These are phyloP conservation scores for Caenorhabditis sp. DNA, from an alignment of 2,888 invertebrate species.

Conservation along the genomic window DNA sequence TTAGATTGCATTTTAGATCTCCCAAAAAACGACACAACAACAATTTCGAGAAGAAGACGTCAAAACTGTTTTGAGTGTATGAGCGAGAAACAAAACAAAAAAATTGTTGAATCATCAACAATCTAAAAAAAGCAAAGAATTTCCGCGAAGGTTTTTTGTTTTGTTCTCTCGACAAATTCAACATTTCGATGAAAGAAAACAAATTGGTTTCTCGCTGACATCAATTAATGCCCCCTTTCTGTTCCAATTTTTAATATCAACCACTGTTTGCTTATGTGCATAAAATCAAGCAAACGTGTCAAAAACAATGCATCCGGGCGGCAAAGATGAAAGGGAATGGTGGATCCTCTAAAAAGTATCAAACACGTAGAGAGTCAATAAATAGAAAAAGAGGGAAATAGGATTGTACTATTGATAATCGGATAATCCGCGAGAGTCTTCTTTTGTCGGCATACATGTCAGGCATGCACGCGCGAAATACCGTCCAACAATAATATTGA, in stretches of 20 bases:
- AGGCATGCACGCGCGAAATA: constrained; percentile 16
- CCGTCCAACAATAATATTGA: constrained; percentile 19
- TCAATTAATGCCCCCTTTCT: no score
- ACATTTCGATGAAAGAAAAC: neutral
- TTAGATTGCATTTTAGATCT: neutral
- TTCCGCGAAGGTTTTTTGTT: neutral
- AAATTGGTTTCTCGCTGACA: neutral
- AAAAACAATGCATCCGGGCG: constrained; percentile 22
- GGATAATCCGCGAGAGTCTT: constrained; percentile 37
- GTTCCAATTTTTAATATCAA: no score
- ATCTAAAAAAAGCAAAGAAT: neutral
- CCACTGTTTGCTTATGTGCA: neutral
- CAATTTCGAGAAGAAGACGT: neutral
- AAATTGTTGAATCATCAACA: neutral
- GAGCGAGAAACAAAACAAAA: neutral
- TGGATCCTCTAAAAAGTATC: constrained; percentile 2
- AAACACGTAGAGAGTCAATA: constrained; percentile 6
- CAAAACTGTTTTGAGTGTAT: constrained; percentile 1
- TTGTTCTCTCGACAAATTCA: neutral
- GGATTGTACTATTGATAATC: constrained; percentile 27
- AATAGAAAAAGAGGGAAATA: constrained; percentile 15
- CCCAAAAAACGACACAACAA: neutral
- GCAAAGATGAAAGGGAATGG: constrained; percentile 13
- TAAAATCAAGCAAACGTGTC: neutral
- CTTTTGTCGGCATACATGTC: constrained; percentile 38